Conservation (phyloP, 1,140 invertebrate genomes). For the Nixonia krombeini region DNA sequence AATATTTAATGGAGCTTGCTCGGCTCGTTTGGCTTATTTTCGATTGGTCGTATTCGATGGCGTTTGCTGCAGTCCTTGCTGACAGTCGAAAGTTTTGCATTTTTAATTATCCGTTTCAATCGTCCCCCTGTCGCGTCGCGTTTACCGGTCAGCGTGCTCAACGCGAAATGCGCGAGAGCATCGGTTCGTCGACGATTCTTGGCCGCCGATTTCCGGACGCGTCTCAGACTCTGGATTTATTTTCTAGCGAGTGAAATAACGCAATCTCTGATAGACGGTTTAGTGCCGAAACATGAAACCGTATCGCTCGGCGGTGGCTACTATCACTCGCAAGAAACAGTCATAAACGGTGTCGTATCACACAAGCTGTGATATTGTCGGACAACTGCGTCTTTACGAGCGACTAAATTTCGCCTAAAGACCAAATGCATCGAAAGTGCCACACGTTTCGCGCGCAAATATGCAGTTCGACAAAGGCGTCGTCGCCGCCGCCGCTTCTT, state of each 20-base stretch:
- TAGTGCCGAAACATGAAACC: slow-evolving; percentile 42
- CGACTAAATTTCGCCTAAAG: slow-evolving; percentile 36
- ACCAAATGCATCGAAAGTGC: slow-evolving; percentile 1
- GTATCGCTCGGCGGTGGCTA: slow-evolving; percentile 22
- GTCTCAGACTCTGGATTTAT: slow-evolving; percentile 28
- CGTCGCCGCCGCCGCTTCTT: background rate
- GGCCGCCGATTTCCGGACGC: no score
- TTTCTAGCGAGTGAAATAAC: slow-evolving; percentile 39
- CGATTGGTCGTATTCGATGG: no score
- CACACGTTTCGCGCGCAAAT: slow-evolving; percentile 3
- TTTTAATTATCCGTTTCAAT: no score
- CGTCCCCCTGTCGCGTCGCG: no score
- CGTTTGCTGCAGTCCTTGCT: no score
- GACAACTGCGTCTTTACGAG: slow-evolving; percentile 34
- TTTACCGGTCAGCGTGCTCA: no score
- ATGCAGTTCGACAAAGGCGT: slow-evolving; percentile 8
- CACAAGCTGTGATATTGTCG: slow-evolving; percentile 40
- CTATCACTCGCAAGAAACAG: slow-evolving; percentile 35
- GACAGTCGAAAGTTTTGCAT: no score
- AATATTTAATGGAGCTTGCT: no score
- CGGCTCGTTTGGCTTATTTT: no score
- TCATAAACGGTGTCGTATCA: slow-evolving; percentile 40
- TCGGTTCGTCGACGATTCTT: no score
- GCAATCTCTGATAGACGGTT: slow-evolving; percentile 45
- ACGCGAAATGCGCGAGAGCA: no score